Percentiles rank a stretch among this genome's conserved stretches.
These are phyloP conservation scores for Camelus dromedarius DNA, from an alignment of 2,113 vertebrate species.

Conservation along the genomic window DNA sequence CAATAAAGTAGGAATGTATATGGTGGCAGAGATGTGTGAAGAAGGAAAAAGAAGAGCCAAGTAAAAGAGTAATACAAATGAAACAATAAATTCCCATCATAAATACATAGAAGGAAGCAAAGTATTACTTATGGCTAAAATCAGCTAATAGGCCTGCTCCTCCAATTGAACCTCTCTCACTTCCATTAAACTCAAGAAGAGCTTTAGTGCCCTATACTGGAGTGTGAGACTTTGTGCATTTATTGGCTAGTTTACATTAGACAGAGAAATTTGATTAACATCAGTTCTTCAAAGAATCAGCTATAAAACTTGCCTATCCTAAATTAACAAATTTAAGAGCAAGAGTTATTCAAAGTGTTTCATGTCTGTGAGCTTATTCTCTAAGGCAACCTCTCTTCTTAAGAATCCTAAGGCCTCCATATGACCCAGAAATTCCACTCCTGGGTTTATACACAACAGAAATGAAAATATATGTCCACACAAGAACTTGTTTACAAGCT, in stretches of 20 bases:
- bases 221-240: background rate
- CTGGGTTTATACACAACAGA: background rate
- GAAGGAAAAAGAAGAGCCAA: background rate
- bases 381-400: background rate
- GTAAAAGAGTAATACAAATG: background rate
- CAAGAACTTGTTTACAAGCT: background rate
- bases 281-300: background rate
- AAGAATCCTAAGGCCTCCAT: background rate
- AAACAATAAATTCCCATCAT: background rate
- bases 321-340: background rate
- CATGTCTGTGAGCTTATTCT: background rate
- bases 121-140: background rate
- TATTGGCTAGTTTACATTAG: background rate
- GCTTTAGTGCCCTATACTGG: background rate
- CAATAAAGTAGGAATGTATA: background rate
- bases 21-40: background rate
- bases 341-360: background rate
- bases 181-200: background rate
- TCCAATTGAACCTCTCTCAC: background rate
- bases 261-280: background rate
- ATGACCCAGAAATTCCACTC: background rate
- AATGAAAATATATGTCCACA: background rate
- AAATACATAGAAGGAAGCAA: background rate
- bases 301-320: background rate
- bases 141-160: background rate